phyloP scores from a whole-genome alignment of 2,797 vertebrate species.

The Sciurus vulgaris region DNA sequence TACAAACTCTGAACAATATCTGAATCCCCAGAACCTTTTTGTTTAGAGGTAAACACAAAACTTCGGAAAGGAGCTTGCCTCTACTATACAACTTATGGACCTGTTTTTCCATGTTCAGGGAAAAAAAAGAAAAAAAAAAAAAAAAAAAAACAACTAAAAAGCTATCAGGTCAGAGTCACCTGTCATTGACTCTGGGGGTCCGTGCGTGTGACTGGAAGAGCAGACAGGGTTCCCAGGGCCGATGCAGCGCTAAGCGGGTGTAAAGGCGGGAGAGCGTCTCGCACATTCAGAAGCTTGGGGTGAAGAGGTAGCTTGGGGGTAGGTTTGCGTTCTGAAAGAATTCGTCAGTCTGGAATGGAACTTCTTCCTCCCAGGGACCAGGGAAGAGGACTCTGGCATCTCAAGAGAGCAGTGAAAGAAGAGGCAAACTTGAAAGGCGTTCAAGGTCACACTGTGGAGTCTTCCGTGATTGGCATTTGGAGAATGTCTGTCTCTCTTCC shows the following conservation, averaged over 20 bases:
- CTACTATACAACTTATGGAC: neutral
- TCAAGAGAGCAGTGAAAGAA: neutral
- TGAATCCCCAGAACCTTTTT: too few species aligned
- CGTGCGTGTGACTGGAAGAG: neutral
- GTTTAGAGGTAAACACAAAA: too few species aligned
- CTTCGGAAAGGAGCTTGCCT: neutral
- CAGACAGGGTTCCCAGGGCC: neutral
- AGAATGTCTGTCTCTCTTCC: neutral
- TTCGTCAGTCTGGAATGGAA: neutral
- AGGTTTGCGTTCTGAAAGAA: neutral
- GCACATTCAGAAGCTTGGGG: neutral
- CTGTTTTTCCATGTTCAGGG: neutral
- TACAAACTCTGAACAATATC: neutral
- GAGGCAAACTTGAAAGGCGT: neutral
- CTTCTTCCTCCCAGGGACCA: neutral
- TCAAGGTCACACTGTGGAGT: neutral
- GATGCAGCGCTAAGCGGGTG: neutral
- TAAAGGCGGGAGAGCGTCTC: neutral
- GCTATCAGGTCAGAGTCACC: fast-evolving
- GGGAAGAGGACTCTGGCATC: neutral
- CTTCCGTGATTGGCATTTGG: neutral
- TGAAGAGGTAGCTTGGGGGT: neutral
- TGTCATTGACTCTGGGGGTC: neutral
- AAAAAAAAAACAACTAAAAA: neutral
- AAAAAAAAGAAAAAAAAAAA: neutral